Base-by-base conservation (phyloP, 1,140 invertebrate species). In the Cydia fagiglandana region DNA sequence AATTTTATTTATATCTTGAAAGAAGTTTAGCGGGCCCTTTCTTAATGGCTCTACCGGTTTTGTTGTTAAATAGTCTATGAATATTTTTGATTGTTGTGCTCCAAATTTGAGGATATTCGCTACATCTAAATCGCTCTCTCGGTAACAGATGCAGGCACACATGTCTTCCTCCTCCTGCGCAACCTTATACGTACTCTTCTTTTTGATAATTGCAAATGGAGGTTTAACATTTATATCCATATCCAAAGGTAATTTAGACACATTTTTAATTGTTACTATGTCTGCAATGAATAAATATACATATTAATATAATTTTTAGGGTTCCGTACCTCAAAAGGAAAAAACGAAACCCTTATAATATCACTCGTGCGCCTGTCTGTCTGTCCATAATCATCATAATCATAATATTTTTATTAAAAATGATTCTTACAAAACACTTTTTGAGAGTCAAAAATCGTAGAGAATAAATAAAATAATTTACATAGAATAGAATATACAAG, bases 1-100 rank as follows among this genome's bases (percentile, higher is more conserved):
- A 41, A 92, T 90, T 84, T 88, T 91, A 80, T 90, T 79, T 73
- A 91, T 92, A 76, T 92, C 86, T 80, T 91, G 84, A 78, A 92
- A 92, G 74, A 91, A 89, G 17, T 89, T 79, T 6, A 92, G 75
- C 5, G 85, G 82, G 4, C 80, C 85, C 76, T 85, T 86, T 45
- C 85, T 80, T n/a, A 82, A 73, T 5, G 86, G 85, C 70, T 87
- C 79, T 3, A 92, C 85, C 4, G 88, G 86, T 66, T 88, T 87
- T 64, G 80, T 77, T 13, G 89, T 92, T 38, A 92, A 80, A 75
- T 81, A 91, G 74, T 92, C 90, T 47, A 91, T 86, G 76, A 90
- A 89, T 34, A 81, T 64, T 75, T 78, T 84, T 5, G 88, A 89
- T 47, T 83, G 77, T 3, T 79, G 66, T 6, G 73, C 77, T 34